phyloP scores from a whole-genome alignment of 2,888 invertebrate species.

The Trachelus stipa region DNA sequence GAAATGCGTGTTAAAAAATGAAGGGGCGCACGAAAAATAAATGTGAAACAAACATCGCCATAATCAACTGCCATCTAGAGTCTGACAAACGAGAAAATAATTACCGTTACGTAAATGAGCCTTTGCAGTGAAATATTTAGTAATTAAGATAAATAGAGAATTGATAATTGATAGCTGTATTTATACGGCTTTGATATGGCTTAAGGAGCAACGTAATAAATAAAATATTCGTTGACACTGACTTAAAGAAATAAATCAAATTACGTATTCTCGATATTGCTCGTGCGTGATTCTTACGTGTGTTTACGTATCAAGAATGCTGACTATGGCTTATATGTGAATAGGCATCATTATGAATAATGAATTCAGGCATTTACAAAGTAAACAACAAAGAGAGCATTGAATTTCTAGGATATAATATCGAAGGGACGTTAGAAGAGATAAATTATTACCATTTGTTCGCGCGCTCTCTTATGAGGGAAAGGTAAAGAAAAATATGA shows the following conservation, averaged over 20 bases:
- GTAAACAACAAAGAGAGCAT: constrained; percentile 26
- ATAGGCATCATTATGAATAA: constrained; percentile 26
- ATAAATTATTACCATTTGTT: constrained; percentile 24
- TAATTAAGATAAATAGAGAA: neutral
- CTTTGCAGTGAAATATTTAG: neutral
- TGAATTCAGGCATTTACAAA: constrained; percentile 28
- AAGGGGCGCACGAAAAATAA: neutral
- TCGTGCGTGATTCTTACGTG: constrained; percentile 28
- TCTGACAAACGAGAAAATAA: neutral
- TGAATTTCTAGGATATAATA: constrained; percentile 19
- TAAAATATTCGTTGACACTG: neutral
- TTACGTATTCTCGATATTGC: constrained; percentile 19
- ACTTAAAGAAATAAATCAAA: neutral
- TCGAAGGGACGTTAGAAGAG: constrained; percentile 7
- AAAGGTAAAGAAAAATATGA: neutral
- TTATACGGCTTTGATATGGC: too few species aligned
- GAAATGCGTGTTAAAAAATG: neutral
- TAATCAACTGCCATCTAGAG: neutral
- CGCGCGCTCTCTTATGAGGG: neutral
- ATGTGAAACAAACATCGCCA: neutral
- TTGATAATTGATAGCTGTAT: neutral
- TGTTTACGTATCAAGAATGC: neutral
- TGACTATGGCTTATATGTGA: too few species aligned
- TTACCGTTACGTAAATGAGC: neutral
- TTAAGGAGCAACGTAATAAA: neutral